Base-by-base conservation (phyloP, 2,888 invertebrate species). In the Ashinkailepas kermadecensis region DNA sequence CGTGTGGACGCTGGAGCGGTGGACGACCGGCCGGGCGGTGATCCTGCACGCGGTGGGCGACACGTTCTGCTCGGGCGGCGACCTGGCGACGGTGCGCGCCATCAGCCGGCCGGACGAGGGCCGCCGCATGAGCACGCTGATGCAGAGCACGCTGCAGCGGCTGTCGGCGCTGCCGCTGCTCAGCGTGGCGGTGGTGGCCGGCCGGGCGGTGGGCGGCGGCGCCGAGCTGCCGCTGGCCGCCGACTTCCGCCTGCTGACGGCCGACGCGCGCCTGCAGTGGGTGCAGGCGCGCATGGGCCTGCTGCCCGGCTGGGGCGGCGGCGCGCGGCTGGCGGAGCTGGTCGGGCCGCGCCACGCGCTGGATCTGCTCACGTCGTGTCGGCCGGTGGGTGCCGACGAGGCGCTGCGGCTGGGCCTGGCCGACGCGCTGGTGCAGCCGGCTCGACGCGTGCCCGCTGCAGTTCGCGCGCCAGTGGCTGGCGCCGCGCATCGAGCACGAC, bases 31-130 rank as follows among this genome's bases (percentile, higher is more conserved):
- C 0, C 89, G 88, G 86, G 89, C 88, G 11, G 83, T 90, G 13
- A 85, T 90, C 21, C 81, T 90, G 9, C 85, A 87, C 82, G 89
- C 89, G 0, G 85, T 86, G 2, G 88, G 87, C 8, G 86, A 87
- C 13, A 87, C 87, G n/a, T 90, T 90, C 85, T 90, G 90, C 85
- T 89, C 90, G 4, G 90, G 90, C 15, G 90, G 89, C 8, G 90
- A 90, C 85, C 85, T 90, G 18, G 86, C 86, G 21, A 87, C 88
- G 64, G 87, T 89, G 4, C 85, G 85, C 74, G 82, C 85, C 80
- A 87, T 88, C 13, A 84, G 83, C 25, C 86, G 84, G 59, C 84
- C 87, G 8, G 85, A 86, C 12, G 86, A 86, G 79, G 89, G 89
- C 0, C 86, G 85, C 54, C 85, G 85, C 65, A 88, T 90, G 89